phyloP scores from a whole-genome alignment of 2,888 invertebrate species.

The Cremastobaeus sp. region DNA sequence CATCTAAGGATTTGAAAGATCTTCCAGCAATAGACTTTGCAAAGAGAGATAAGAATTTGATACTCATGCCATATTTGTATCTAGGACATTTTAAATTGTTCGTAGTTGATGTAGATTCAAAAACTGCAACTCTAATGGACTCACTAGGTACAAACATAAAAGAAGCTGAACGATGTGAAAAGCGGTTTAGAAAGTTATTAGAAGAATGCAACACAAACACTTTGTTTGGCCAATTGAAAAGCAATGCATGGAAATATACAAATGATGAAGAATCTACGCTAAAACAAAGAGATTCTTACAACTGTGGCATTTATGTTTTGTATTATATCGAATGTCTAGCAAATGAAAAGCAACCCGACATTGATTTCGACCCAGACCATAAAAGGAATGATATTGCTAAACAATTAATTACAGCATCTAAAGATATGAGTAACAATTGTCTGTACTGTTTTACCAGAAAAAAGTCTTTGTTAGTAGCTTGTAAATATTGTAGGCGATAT shows the following conservation, averaged over 20 bases:
- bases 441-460: not conserved
- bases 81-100: not conserved
- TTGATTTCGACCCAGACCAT: not conserved
- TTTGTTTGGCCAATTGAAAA: not conserved
- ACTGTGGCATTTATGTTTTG: not conserved
- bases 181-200: not conserved
- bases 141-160: not conserved
- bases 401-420: not conserved
- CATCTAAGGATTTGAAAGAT: not conserved
- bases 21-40: not conserved
- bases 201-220: no score
- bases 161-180: not conserved
- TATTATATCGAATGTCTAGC: not conserved
- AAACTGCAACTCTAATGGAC: not conserved
- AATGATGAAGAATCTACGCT: not conserved
- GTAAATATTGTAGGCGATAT: not conserved
- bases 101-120: not conserved
- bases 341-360: not conserved
- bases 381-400: not conserved
- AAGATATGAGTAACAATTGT: not conserved
- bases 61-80: conserved; percentile 6
- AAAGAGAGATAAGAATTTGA: not conserved
- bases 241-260: not conserved
- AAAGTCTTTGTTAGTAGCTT: not conserved
- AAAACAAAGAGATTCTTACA: not conserved